These are phyloP conservation scores for Limnodromus scolopaceus DNA, from an alignment of 2,797 vertebrate genomes.

Conservation along the genomic window DNA sequence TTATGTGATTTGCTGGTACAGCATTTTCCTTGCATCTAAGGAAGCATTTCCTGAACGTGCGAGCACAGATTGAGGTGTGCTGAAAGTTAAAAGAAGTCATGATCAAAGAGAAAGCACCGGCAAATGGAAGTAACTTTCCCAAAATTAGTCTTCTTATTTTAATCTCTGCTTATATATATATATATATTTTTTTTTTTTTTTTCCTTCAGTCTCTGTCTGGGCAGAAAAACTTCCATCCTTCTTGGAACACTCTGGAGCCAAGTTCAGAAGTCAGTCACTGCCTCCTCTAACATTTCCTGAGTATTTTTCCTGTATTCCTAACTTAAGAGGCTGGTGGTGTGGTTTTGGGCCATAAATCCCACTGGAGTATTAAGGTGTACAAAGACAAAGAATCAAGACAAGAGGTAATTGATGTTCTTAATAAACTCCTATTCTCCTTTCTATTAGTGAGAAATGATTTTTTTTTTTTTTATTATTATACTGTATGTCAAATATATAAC, in stretches of 20 bases:
- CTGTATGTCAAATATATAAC: conserved; percentile 67
- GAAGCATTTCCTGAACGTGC: background rate
- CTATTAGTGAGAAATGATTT: conserved; percentile 16
- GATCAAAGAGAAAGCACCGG: background rate
- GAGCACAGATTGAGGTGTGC: background rate
- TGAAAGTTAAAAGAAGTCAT: background rate
- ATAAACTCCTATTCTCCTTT: conserved; percentile 47
- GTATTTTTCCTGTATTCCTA: background rate
- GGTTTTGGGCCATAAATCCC: background rate
- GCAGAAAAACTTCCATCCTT: background rate
- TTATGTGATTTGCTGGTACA: conserved; percentile 19
- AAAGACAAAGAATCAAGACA: background rate
- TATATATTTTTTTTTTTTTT: background rate
- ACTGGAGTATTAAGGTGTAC: background rate
- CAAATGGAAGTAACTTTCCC: background rate
- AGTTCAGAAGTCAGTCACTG: background rate
- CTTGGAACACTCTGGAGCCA: background rate
- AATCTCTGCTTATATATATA: background rate
- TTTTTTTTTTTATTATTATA: conserved; percentile 42
- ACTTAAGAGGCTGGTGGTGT: background rate
- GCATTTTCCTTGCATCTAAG: conserved; percentile 29
- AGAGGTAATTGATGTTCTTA: conserved; percentile 36
- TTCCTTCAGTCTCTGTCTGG: background rate
- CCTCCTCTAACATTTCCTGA: background rate
- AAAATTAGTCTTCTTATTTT: background rate